phyloP scores from a whole-genome alignment of 2,797 vertebrate genomes.

The Hafferia zeledoni region DNA sequence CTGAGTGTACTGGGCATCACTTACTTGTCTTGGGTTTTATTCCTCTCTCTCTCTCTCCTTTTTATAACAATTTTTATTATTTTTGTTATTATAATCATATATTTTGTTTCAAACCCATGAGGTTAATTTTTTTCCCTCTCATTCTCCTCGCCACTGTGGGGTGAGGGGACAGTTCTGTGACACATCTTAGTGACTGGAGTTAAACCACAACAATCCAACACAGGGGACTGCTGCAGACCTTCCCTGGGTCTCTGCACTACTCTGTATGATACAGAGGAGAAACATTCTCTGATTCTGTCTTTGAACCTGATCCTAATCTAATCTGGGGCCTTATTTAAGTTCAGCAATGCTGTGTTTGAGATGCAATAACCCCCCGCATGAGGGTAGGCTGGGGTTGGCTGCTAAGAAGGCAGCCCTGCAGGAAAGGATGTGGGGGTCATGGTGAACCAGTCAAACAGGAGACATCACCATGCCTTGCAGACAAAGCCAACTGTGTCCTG shows the following conservation, averaged over 20 bases:
- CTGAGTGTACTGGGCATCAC: too few species aligned
- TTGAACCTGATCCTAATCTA: not conserved
- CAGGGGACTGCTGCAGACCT: not conserved
- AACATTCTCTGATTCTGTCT: not conserved
- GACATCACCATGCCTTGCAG: not conserved
- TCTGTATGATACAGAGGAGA: not conserved
- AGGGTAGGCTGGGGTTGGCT: not conserved
- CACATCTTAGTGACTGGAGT: not conserved
- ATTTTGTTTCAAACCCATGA: not conserved
- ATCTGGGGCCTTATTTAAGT: not conserved
- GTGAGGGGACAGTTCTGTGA: not conserved
- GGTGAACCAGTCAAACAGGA: not conserved
- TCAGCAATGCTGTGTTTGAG: not conserved
- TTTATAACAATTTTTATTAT: not conserved
- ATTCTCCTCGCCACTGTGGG: not conserved
- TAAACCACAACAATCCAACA: not conserved
- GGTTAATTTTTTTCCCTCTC: not conserved
- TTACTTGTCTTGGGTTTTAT: not conserved
- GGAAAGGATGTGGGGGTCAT: not conserved
- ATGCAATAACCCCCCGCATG: accelerated
- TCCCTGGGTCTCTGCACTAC: not conserved
- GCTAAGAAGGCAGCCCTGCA: not conserved
- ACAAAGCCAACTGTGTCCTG: not conserved
- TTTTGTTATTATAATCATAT: too few species aligned
- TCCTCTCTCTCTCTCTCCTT: not conserved